Percentiles rank a stretch among this genome's conserved stretches.
Conservation (phyloP, 1,140 invertebrate species). For the Meloidogyne floridensis region DNA sequence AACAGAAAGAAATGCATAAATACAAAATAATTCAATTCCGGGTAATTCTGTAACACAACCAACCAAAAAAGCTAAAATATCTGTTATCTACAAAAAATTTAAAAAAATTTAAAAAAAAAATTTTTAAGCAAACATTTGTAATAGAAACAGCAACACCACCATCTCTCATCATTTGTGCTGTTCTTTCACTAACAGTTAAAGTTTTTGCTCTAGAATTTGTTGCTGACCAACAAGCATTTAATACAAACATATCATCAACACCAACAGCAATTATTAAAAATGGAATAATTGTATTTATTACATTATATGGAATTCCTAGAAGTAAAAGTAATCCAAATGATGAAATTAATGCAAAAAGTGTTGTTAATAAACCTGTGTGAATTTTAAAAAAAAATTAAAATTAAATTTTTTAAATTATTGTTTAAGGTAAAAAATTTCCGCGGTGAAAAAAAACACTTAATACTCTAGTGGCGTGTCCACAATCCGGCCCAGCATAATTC, state of each 20-base stretch:
- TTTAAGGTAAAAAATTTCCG: too few species aligned
- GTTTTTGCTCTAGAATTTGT: conserved; percentile 41
- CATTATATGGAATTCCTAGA: conserved; percentile 63
- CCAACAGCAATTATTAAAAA: conserved; percentile 68
- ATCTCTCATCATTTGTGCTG: conserved; percentile 66
- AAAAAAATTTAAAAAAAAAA: not conserved
- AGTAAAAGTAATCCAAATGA: conserved; percentile 64
- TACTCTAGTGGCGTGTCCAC: too few species aligned
- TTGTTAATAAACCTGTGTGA: conserved; percentile 57
- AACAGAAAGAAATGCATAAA: conserved; percentile 67
- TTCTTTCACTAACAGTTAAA: conserved; percentile 49
- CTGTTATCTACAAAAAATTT: conserved; percentile 57
- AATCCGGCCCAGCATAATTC: too few species aligned
- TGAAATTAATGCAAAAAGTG: conserved; percentile 59
- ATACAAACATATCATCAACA: conserved; percentile 71
- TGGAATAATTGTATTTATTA: conserved; percentile 66
- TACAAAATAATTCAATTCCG: conserved; percentile 67
- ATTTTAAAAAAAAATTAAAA: conserved; percentile 7
- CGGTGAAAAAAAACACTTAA: too few species aligned
- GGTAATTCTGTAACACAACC: conserved; percentile 68
- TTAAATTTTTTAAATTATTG: not conserved
- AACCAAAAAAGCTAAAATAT: conserved; percentile 69
- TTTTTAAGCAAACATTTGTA: conserved; percentile 66
- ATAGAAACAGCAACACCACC: conserved; percentile 69
- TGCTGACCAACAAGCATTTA: conserved; percentile 67